Conservation (phyloP, 30 jellyfish, hydroid and myxozoan species). For the Aurelia sp. region DNA sequence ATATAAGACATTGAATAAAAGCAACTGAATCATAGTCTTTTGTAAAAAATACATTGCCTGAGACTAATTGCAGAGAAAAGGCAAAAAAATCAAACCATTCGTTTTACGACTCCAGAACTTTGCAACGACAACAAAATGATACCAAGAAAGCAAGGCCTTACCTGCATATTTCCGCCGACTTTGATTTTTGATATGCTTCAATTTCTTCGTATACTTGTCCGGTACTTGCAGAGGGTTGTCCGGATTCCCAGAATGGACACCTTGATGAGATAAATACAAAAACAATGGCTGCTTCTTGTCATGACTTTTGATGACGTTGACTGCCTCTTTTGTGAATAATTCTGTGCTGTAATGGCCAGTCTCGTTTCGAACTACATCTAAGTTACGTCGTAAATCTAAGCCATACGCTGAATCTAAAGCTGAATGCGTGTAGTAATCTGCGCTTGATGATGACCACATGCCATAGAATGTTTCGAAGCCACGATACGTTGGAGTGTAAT, state of each 20-base stretch:
- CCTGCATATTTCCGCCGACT: slow-evolving; percentile 91
- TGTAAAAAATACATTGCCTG: no score
- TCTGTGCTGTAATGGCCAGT: slow-evolving; percentile 93
- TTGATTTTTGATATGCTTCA: slow-evolving; percentile 79
- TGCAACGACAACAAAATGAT: no score
- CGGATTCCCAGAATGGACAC: slow-evolving; percentile 95
- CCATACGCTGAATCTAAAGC: slow-evolving; percentile 92
- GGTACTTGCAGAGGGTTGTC: slow-evolving; percentile 95
- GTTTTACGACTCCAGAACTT: no score
- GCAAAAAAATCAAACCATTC: no score
- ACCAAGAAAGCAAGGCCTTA: background rate
- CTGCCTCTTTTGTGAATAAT: slow-evolving; percentile 92
- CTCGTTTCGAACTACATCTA: slow-evolving; percentile 95
- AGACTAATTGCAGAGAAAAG: no score
- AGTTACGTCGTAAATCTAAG: slow-evolving; percentile 89
- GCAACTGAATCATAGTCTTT: no score
- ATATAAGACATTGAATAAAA: no score
- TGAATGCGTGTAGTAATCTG: slow-evolving; percentile 93
- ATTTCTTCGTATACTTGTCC: slow-evolving; percentile 52
- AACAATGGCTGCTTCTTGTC: slow-evolving; percentile 78
- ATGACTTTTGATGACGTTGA: slow-evolving; percentile 68
- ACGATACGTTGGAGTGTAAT: slow-evolving; percentile 92
- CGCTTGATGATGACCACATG: slow-evolving; percentile 85
- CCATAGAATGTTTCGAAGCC: slow-evolving; percentile 98
- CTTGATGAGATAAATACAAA: slow-evolving; percentile 88